phyloP scores from a whole-genome alignment of 2,888 invertebrate species.

The Thysanoteuthis rhombus region DNA sequence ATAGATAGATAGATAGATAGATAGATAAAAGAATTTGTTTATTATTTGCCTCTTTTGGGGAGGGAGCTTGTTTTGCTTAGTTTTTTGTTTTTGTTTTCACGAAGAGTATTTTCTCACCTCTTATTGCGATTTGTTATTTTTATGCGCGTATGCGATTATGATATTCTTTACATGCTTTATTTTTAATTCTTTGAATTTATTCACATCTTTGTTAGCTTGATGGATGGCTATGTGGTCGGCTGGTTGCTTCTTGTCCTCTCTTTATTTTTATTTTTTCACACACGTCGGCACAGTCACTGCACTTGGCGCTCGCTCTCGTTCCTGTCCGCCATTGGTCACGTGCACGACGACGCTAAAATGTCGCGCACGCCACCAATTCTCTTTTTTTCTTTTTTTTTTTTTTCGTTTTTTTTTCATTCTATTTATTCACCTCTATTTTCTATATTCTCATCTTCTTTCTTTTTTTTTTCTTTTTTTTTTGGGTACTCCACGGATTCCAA shows the following conservation, averaged over 20 bases:
- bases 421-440: too few species aligned
- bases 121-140: neutral
- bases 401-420: neutral
- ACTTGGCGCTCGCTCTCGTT: neutral
- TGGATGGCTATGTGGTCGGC: neutral
- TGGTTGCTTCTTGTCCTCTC: neutral
- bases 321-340: neutral
- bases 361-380: neutral
- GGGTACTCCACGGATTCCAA: too few species aligned
- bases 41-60: too few species aligned
- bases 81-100: neutral
- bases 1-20: too few species aligned
- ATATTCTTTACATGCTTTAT: neutral
- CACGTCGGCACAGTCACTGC: neutral
- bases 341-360: neutral
- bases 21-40: too few species aligned
- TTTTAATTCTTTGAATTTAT: neutral
- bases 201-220: neutral
- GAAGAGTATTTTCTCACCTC: neutral
- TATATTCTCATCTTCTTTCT: neutral
- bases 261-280: neutral
- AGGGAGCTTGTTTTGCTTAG: too few species aligned
- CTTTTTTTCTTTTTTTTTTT: neutral
- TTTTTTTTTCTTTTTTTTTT: neutral
- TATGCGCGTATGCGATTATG: neutral